These are phyloP conservation scores for Ptychodera flava DNA, from an alignment of 35 echinoderm and acorn worm genomes.

Conservation along the genomic window DNA sequence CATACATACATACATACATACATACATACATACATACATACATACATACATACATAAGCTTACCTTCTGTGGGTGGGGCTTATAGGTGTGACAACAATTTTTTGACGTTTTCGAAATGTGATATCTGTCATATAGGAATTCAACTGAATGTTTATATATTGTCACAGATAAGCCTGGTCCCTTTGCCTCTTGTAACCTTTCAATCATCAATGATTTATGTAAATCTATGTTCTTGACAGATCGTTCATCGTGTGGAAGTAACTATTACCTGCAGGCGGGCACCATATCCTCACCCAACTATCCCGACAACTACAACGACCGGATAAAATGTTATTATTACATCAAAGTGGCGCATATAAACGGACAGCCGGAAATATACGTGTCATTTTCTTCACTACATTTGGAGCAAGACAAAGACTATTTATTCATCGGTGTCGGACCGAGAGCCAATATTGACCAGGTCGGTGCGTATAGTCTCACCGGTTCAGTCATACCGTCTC, in stretches of 20 bases:
- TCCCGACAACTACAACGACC: neutral
- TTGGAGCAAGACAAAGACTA: neutral
- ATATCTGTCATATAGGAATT: neutral
- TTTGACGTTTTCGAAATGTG: too few species aligned
- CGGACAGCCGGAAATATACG: neutral
- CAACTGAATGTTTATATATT: neutral
- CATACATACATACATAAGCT: neutral
- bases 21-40: constrained; percentile 2
- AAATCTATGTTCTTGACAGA: neutral
- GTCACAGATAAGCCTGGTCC: neutral
- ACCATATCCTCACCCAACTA: neutral
- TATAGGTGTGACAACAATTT: too few species aligned
- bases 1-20: constrained; percentile 2
- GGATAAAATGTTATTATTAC: neutral
- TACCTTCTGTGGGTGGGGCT: neutral
- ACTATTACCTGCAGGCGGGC: neutral
- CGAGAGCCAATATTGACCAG: neutral
- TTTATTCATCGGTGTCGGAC: neutral
- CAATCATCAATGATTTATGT: neutral
- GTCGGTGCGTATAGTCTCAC: neutral
- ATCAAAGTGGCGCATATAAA: neutral
- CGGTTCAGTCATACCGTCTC: neutral
- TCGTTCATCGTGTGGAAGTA: neutral
- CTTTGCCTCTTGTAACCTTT: neutral
- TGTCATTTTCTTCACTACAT: neutral